Percentiles rank a stretch among this genome's conserved stretches.
phyloP scores from a whole-genome alignment of 92 coral and sea anemone genomes.

The Anthopleura xanthogrammica region DNA sequence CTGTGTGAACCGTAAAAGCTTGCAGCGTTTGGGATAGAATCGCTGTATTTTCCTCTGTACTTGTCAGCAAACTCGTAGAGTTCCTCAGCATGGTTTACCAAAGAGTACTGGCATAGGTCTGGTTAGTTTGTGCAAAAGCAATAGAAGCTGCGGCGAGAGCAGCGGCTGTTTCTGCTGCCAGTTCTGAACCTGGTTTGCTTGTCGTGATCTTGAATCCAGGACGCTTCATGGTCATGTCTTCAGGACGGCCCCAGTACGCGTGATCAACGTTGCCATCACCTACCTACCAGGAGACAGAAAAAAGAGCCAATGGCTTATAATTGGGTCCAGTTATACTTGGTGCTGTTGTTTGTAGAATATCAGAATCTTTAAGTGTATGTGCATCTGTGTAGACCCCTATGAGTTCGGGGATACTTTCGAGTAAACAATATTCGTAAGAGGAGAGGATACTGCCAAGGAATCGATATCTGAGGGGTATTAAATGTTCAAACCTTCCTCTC shows the following conservation, averaged over 20 bases:
- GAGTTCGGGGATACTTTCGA: no score
- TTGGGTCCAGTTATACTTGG: no score
- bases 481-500: no score
- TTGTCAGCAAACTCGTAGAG: slow-evolving; percentile 79
- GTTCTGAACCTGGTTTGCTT: slow-evolving; percentile 78
- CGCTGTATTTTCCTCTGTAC: slow-evolving; percentile 78
- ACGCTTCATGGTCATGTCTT: slow-evolving; percentile 86
- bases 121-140: slow-evolving; percentile 58
- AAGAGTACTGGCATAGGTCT: slow-evolving; percentile 44
- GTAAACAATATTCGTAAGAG: no score
- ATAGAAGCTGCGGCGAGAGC: slow-evolving; percentile 90
- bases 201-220: slow-evolving; percentile 83
- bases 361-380: no score
- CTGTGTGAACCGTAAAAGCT: slow-evolving; percentile 60
- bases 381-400: no score
- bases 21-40: slow-evolving; percentile 70
- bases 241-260: slow-evolving; percentile 90
- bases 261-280: slow-evolving; percentile 85
- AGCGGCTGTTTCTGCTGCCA: slow-evolving; percentile 93
- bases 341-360: no score
- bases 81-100: slow-evolving; percentile 72
- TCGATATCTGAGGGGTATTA: no score
- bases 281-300: slow-evolving; percentile 38
- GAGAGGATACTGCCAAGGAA: no score
- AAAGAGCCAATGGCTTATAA: no score